Evolutionary conservation across 2,888 invertebrate species (phyloP), one percentile per base, ranked within the genome.

Genomic region (Drosophila subquinaria): DNA sequence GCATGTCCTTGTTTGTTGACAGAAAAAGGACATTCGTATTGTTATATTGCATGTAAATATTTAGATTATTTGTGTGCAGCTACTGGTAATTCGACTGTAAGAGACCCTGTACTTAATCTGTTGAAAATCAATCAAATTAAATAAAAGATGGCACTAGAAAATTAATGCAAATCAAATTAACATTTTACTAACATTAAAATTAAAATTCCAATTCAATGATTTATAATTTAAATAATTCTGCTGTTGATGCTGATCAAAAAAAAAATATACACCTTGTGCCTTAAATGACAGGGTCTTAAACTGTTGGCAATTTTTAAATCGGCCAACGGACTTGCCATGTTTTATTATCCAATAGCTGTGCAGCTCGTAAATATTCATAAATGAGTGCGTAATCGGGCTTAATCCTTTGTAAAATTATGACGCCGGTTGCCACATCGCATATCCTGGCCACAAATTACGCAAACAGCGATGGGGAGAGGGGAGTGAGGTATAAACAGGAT

Each of bases 361-460:
- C 50, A 63, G 81, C 75, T 78, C 88, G 83, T 87, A 87, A 87
- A 87, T 82, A 88, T 87, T 82, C 79, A 88, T 84, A 87, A 86
- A 82, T 84, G 82, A 87, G 81, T 76, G 81, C 75, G 82, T 87
- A 87, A 87, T 87, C 89, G 81, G 69, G 79, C 74, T 81, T 87
- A 88, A 87, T 87, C 89, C 86, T 87, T 87, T 87, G 89, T 84
- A 59, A 87, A 88, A 88, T 88, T 87, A 87, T 89, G 73, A 83
- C 80, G 68, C 66, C 70, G 60, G 73, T 52, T 63, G 82, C 66
- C 71, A 52, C 68, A 50, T 57, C 48, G 70, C 65, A 64, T 61
- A 73, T 69, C 77, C 69, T 75, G 72, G 65, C 81, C 78, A 63
- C 88, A 80, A 85, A 82, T 88, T 78, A 77, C 77, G 72, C 64